Evolutionary conservation across 2,113 vertebrate species (phyloP), one percentile per base, ranked within the genome.

Genomic region (Lampris incognitus): DNA sequence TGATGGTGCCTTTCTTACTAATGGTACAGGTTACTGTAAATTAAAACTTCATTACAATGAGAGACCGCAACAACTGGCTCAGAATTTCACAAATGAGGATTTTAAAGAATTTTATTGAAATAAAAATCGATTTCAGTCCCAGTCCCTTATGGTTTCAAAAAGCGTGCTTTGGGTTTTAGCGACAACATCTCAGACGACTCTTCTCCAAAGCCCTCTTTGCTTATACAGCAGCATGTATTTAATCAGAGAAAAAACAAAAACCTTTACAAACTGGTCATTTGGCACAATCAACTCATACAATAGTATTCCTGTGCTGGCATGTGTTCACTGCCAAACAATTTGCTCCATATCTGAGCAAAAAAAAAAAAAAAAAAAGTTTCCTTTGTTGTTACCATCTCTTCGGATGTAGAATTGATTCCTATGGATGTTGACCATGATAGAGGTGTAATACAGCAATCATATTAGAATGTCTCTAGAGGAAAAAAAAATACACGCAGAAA

Each of bases 21-120:
- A 24, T 24, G 24, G 24, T 24, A 24, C 24, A 24, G 24, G 24
- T 24, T 24, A 24, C 24, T 24, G 24, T 24, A 24, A 24, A 24
- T 24, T 24, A 24, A 24, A 40, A 9, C 39, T 40, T 39, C 37
- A 51, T 66, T 6, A 38, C 9, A 80, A 82, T 57, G 69, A 85
- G 2, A 0, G 41, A 74, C 42, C 69, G 9, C 61, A 62, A 87
- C 73, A 80, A 69, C 9, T 0, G 37, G 48, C 76, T 79, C 66
- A 76, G 68, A 85, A 85, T 75, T 72, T 82, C 82, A 89, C 79
- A 85, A 80, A 80, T 55, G 65, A 88, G 73, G 79, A 75, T 92
- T 93, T 92, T 76, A 83, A 91, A 94, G 82, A 92, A 85, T 91
- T 94, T 95, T 94, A 94, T 94, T 94, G 92, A 94, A 94, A 94